Evolutionary conservation across 2,797 vertebrate species (phyloP).

Genomic region (Macropodus opercularis): DNA sequence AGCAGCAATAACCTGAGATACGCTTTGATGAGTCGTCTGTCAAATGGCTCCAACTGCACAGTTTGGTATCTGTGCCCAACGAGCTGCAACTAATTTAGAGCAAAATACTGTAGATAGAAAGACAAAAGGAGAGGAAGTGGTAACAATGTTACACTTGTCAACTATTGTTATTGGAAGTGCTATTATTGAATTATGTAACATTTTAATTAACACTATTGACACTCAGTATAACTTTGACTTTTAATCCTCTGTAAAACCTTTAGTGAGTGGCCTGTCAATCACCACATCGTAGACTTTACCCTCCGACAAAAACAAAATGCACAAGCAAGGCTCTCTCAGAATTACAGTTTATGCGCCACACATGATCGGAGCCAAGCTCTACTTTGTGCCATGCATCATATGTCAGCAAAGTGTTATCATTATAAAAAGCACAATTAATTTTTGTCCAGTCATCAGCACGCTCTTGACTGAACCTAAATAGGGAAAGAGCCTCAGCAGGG

Average conservation of each 20-base stretch:
- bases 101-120: constrained; percentile 32
- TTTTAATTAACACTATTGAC: background rate
- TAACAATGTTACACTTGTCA: constrained; percentile 19
- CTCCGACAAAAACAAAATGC: constrained; percentile 1
- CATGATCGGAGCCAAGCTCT: background rate
- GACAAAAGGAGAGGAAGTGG: constrained; percentile 28
- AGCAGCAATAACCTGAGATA: constrained; percentile 45
- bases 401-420: constrained; percentile 6
- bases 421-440: background rate
- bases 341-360: background rate
- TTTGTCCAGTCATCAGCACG: constrained; percentile 4
- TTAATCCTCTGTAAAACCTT: background rate
- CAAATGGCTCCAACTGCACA: constrained; percentile 24
- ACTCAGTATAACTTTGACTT: background rate
- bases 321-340: background rate
- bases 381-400: constrained; percentile 7
- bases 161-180: constrained; percentile 31
- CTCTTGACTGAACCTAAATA: constrained; percentile 13
- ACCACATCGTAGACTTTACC: background rate
- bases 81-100: constrained; percentile 24
- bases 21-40: constrained; percentile 47
- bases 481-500: background rate
- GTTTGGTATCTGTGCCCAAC: constrained; percentile 19
- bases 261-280: background rate
- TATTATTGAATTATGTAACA: constrained; percentile 42